These are phyloP conservation scores for Sclerodermus sp. DNA, from an alignment of 2,888 invertebrate genomes.

Conservation along the genomic window DNA sequence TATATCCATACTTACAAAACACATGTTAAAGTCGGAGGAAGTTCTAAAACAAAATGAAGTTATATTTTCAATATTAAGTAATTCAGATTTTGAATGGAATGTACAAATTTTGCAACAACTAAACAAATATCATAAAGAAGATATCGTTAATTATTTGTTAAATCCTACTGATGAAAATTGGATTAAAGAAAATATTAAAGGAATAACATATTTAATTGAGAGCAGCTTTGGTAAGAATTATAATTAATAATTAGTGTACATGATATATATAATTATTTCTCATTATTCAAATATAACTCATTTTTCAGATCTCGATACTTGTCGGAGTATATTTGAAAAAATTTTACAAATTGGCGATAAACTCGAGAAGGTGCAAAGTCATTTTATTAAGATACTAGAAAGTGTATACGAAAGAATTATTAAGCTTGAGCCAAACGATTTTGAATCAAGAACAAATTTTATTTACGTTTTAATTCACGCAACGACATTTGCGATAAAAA, in stretches of 20 bases:
- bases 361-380: slow-evolving; percentile 36
- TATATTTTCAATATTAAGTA: slow-evolving; percentile 63
- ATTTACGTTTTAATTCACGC: slow-evolving; percentile 43
- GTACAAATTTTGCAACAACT: slow-evolving; percentile 61
- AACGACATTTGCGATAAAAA: slow-evolving; percentile 44
- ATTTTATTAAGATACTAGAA: slow-evolving; percentile 39
- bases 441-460: slow-evolving; percentile 32
- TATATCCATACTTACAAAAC: slow-evolving; percentile 58
- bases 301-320: slow-evolving; percentile 16
- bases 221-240: slow-evolving; percentile 34
- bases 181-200: slow-evolving; percentile 60
- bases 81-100: slow-evolving; percentile 54
- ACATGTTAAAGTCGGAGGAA: slow-evolving; percentile 53
- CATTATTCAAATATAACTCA: too few species aligned
- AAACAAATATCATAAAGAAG: slow-evolving; percentile 65
- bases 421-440: slow-evolving; percentile 16
- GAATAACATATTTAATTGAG: slow-evolving; percentile 65
- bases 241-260: background rate
- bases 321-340: slow-evolving; percentile 32
- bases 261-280: background rate
- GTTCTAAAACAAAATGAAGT: slow-evolving; percentile 68
- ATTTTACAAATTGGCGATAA: slow-evolving; percentile 47
- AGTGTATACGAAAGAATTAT: slow-evolving; percentile 36
- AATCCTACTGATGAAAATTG: slow-evolving; percentile 34
- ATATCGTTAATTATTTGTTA: slow-evolving; percentile 62